Evolutionary conservation across 2,797 vertebrate genomes (phyloP).

Genomic region (Limosa lapponica): DNA sequence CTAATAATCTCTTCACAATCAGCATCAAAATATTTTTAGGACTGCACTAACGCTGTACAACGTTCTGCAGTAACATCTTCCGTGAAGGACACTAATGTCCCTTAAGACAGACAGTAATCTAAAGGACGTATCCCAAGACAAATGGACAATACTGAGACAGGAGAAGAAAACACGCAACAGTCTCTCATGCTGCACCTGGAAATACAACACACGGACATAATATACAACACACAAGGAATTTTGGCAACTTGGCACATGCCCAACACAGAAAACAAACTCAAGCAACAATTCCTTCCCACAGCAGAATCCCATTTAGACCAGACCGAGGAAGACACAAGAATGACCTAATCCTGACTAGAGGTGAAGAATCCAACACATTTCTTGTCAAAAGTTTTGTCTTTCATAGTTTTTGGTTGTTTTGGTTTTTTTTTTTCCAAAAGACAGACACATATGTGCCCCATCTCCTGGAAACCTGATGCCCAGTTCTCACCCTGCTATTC

Average conservation of each 20-base stretch:
- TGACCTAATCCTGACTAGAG: neutral
- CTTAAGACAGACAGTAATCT: neutral
- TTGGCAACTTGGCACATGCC: neutral
- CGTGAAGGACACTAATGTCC: neutral
- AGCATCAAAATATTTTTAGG: neutral
- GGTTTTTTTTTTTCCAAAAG: neutral
- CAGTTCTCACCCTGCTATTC: neutral
- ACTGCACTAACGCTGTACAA: neutral
- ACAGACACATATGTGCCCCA: neutral
- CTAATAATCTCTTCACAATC: neutral
- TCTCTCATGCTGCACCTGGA: neutral
- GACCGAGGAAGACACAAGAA: neutral
- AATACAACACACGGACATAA: neutral
- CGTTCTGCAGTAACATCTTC: neutral
- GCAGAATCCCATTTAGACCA: neutral
- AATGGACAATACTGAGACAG: neutral
- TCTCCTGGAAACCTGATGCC: neutral
- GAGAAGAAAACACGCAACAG: neutral
- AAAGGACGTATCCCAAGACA: neutral
- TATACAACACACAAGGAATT: neutral
- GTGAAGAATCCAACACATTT: neutral
- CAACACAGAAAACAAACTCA: neutral
- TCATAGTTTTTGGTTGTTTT: neutral
- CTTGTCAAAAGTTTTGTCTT: neutral
- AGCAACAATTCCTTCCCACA: neutral